Percentiles rank a stretch among this genome's conserved stretches.
Conservation (phyloP, 1,140 invertebrate species). For the Drosophila lowei region DNA sequence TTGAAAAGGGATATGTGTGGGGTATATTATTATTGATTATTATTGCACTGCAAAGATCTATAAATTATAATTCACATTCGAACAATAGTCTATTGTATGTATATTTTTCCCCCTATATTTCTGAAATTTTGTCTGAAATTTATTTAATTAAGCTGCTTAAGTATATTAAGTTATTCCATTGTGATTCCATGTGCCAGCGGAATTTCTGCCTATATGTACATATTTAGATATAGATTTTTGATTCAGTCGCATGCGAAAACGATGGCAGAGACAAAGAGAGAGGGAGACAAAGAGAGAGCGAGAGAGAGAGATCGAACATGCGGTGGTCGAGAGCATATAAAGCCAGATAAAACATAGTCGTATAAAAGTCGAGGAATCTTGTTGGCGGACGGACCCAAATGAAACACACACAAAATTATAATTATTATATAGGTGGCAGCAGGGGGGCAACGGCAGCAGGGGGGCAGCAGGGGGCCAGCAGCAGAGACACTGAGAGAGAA, state of each 20-base stretch:
- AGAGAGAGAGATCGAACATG: constrained; percentile 28
- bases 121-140: constrained; percentile 51
- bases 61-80: neutral
- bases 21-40: neutral
- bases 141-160: constrained; percentile 72
- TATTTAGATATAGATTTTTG: constrained; percentile 25
- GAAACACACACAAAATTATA: constrained; percentile 62
- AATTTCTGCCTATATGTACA: constrained; percentile 15
- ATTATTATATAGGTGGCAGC: constrained; percentile 52
- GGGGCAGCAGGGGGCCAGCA: no score
- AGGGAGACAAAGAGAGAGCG: neutral
- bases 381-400: constrained; percentile 37
- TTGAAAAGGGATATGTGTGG: constrained; percentile 4
- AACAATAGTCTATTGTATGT: no score
- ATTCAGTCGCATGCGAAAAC: constrained; percentile 27
- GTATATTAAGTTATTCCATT: constrained; percentile 72
- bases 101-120: no score
- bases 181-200: constrained; percentile 46
- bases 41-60: neutral
- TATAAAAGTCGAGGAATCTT: constrained; percentile 47
- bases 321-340: constrained; percentile 44
- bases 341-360: constrained; percentile 52
- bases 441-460: no score
- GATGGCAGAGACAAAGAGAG: constrained; percentile 21
- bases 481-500: constrained; percentile 13